These are phyloP conservation scores for Rhodinocichla rosea DNA, from an alignment of 2,113 vertebrate genomes.

Conservation along the genomic window DNA sequence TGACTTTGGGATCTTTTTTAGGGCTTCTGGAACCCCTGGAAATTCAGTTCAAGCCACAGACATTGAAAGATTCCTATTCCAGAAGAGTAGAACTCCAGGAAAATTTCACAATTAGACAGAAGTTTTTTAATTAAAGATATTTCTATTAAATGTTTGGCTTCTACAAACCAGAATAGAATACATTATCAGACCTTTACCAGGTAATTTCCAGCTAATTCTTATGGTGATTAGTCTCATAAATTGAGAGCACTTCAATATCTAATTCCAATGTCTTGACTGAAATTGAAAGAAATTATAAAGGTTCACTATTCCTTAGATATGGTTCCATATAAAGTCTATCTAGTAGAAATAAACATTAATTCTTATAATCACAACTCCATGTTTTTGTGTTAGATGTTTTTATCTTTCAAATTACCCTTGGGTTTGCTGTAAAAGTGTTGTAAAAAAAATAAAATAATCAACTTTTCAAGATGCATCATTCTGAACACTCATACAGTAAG, in stretches of 20 bases:
- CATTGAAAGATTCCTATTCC: neutral
- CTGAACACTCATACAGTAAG: neutral
- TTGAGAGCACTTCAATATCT: neutral
- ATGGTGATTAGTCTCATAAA: neutral
- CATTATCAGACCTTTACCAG: neutral
- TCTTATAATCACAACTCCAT: neutral
- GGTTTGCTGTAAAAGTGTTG: neutral
- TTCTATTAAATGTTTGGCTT: neutral
- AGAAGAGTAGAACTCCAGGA: neutral
- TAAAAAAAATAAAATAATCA: neutral
- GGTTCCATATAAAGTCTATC: neutral
- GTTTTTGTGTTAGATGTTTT: neutral
- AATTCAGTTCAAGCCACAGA: neutral
- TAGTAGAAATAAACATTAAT: neutral
- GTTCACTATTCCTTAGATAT: neutral
- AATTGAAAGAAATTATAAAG: neutral
- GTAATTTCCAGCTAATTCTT: neutral
- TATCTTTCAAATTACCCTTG: neutral
- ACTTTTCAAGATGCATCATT: neutral
- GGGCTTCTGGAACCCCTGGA: neutral
- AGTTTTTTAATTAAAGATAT: neutral
- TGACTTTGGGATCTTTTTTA: neutral
- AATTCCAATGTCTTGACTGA: neutral
- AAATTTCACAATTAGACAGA: neutral
- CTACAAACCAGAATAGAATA: neutral